These are phyloP conservation scores for Enteromius treurensis DNA, from an alignment of 2,797 vertebrate genomes.

Conservation along the genomic window DNA sequence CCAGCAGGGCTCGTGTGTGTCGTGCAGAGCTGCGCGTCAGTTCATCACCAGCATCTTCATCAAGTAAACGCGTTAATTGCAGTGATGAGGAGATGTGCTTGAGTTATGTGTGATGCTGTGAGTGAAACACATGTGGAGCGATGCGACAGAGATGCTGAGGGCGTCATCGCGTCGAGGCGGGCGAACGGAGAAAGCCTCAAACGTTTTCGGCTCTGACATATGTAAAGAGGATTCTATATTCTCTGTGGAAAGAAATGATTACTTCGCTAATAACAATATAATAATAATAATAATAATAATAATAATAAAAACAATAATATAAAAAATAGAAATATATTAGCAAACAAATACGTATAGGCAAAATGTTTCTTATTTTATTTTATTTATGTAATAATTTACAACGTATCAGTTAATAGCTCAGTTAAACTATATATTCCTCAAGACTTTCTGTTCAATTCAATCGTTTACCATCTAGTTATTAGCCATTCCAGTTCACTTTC, in stretches of 20 bases:
- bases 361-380: background rate
- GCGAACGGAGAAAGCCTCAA: background rate
- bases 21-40: background rate
- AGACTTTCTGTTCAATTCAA: background rate
- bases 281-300: background rate
- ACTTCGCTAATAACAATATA: background rate
- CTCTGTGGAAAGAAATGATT: background rate
- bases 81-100: background rate
- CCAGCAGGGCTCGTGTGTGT: background rate
- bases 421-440: background rate
- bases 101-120: background rate
- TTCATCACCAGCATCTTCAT: background rate
- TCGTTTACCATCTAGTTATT: background rate
- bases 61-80: background rate
- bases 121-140: constrained; percentile 24
- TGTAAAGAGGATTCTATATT: background rate
- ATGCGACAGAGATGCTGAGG: background rate
- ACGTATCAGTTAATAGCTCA: background rate
- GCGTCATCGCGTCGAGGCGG: background rate
- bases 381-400: no score
- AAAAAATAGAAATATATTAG: background rate
- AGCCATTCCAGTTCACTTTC: background rate
- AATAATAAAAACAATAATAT: background rate
- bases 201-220: background rate
- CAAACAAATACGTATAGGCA: background rate